Evolutionary conservation across 2,888 invertebrate genomes (phyloP), one percentile per base, ranked within the genome.

Genomic region (Drosophila pseudotalamancana): DNA sequence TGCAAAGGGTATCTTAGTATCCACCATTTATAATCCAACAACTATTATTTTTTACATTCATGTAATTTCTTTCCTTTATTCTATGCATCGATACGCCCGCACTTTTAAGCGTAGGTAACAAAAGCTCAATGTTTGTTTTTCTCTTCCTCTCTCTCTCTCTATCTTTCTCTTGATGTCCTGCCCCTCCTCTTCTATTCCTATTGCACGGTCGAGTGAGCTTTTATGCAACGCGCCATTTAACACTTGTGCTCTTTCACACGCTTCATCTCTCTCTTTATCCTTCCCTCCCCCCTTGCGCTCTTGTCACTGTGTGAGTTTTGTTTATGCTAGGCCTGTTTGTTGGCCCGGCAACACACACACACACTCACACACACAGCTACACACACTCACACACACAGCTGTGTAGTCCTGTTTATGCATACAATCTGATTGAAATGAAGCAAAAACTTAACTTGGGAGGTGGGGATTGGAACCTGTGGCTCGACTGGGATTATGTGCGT

Each of bases 271-370:
- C 27, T 49, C 27, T 8, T n/a, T 18, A 6, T n/a, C 16, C 2
- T 4, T n/a, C 16, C 8, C 23, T 31, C 43, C 32, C 45, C 21
- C 14, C 51, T 23, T 16, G 19, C 8, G 8, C 2, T 6, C 21
- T 14, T 16, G 19, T 19, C 23, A 27, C 8, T 57, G 60, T 59
- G 35, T 60, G 73, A 45, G 68, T 54, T 77, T 80, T 80, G 80
- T 80, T 80, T 80, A 80, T 80, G 67, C 72, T 53, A 55, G 60
- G 76, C 54, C 76, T 80, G 75, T 83, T 80, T 83, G 83, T 83
- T 80, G 74, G 64, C 77, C 80, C 84, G 80, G 80, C 84, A 71
- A 50, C 40, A 27, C 23, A 14, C 70, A 35, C 56, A 39, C 57
- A 50, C 48, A 34, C 31, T 31, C 21, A 16, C 29, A 21, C 46